phyloP scores from a whole-genome alignment of 2,888 invertebrate genomes.

The Eupsilia transversa region DNA sequence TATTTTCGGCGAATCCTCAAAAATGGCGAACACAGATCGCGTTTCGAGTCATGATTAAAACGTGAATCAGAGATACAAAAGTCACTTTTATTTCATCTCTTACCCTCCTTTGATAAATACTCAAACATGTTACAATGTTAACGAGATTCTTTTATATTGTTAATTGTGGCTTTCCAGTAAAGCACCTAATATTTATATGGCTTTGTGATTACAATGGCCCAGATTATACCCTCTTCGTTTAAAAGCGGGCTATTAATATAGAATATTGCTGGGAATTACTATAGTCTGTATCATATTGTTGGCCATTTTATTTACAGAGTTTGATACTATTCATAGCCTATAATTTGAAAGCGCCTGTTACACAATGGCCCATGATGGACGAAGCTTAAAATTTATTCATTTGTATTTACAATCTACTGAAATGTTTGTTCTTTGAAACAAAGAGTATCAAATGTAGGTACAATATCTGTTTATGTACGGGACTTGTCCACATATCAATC shows the following conservation, averaged over 20 bases:
- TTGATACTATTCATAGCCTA: conserved; percentile 15
- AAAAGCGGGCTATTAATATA: conserved; percentile 57
- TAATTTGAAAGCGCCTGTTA: conserved; percentile 13
- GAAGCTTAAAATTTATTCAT: neutral
- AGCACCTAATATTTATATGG: conserved; percentile 59
- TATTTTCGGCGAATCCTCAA: conserved; percentile 44
- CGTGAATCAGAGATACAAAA: conserved; percentile 24
- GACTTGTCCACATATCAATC: neutral
- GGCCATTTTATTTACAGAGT: conserved; percentile 3
- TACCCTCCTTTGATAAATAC: conserved; percentile 31
- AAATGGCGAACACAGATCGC: conserved; percentile 37
- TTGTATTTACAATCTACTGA: neutral
- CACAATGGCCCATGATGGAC: conserved; percentile 12
- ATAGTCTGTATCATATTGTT: conserved; percentile 8
- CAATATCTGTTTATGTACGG: neutral
- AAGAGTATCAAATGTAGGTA: neutral
- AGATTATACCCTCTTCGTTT: conserved; percentile 58
- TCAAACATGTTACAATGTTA: conserved; percentile 52
- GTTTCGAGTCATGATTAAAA: conserved; percentile 54
- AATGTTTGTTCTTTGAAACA: neutral
- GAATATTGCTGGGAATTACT: conserved; percentile 52
- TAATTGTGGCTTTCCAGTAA: conserved; percentile 57
- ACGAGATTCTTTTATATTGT: conserved; percentile 59
- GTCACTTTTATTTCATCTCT: conserved; percentile 12
- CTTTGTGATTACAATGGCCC: conserved; percentile 51